phyloP scores from a whole-genome alignment of 30 jellyfish, hydroid and myxozoan species.

The Haliclystus octoradiatus region DNA sequence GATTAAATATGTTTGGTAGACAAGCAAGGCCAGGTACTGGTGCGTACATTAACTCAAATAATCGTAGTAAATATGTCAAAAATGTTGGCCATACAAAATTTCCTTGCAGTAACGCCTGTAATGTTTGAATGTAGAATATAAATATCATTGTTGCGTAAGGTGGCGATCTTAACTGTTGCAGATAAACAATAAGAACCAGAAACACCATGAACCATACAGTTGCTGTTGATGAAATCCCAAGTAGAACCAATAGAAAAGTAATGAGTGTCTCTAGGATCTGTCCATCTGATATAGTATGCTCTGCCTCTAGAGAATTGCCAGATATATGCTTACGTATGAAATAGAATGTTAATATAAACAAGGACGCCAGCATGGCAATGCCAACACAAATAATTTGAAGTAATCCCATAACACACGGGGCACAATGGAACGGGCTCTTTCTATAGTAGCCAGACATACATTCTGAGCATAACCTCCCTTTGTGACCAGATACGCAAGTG shows the following conservation, averaged over 20 bases:
- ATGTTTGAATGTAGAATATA: slow-evolving; percentile 93
- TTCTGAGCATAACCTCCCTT: slow-evolving; percentile 90
- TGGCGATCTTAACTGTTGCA: slow-evolving; percentile 93
- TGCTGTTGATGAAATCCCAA: slow-evolving; percentile 94
- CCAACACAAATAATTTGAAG: slow-evolving; percentile 79
- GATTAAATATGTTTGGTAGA: slow-evolving; percentile 57
- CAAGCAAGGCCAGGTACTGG: slow-evolving; percentile 99
- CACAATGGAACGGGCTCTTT: slow-evolving; percentile 88
- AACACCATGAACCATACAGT: slow-evolving; percentile 85
- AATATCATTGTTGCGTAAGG: slow-evolving; percentile 92
- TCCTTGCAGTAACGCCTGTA: slow-evolving; percentile 84
- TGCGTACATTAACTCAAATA: slow-evolving; percentile 90
- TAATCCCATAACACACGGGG: slow-evolving; percentile 90
- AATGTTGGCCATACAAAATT: slow-evolving; percentile 93
- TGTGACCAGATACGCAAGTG: slow-evolving; percentile 92
- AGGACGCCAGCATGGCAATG: slow-evolving; percentile 68
- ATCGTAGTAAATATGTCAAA: slow-evolving; percentile 57
- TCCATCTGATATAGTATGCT: slow-evolving; percentile 67
- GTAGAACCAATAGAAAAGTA: slow-evolving; percentile 71
- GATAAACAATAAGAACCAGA: slow-evolving; percentile 68
- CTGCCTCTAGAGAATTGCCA: slow-evolving; percentile 17
- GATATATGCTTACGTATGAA: slow-evolving; percentile 81
- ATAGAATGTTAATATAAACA: slow-evolving; percentile 58
- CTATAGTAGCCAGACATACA: slow-evolving; percentile 85
- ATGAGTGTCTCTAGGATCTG: slow-evolving; percentile 74